These are phyloP conservation scores for Protodeltote pygarga DNA, from an alignment of 2,888 invertebrate species.

Conservation along the genomic window DNA sequence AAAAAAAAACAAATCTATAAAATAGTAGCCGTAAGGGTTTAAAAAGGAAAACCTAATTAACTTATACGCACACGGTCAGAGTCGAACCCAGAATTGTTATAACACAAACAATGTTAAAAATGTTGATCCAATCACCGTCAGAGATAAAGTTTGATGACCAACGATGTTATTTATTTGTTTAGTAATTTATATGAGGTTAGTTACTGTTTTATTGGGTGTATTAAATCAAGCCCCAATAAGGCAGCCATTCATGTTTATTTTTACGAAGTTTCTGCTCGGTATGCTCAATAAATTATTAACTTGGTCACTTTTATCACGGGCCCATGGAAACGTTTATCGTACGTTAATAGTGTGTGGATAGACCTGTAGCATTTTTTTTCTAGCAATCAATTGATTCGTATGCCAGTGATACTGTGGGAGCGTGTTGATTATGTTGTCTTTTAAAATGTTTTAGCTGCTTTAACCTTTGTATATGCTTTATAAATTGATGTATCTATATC, in stretches of 20 bases:
- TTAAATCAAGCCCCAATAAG: conserved; percentile 87
- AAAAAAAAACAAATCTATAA: conserved; percentile 6
- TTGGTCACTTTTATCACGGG: conserved; percentile 86
- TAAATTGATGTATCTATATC: not conserved
- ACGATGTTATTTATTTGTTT: conserved; percentile 85
- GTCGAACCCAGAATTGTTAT: conserved; percentile 34
- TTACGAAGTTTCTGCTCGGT: conserved; percentile 85
- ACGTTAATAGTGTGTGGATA: conserved; percentile 70
- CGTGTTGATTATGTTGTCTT: conserved; percentile 26
- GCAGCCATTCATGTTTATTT: conserved; percentile 87
- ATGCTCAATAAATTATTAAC: conserved; percentile 84
- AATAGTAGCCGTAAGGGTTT: too few relatives aligned
- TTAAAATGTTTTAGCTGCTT: conserved; percentile 8
- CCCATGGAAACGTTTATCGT: conserved; percentile 76
- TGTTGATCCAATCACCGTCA: conserved; percentile 59
- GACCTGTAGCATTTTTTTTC: conserved; percentile 35
- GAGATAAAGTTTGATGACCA: conserved; percentile 82
- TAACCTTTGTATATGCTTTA: not conserved
- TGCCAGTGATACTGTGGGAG: conserved; percentile 17
- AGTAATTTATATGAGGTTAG: conserved; percentile 87
- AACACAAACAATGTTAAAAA: conserved; percentile 60
- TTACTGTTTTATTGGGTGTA: conserved; percentile 85
- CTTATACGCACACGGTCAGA: conserved; percentile 23
- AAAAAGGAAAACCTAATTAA: conserved; percentile 31
- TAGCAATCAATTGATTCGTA: not conserved